phyloP scores from a whole-genome alignment of 2,113 vertebrate genomes.

The Empidonax alnorum region DNA sequence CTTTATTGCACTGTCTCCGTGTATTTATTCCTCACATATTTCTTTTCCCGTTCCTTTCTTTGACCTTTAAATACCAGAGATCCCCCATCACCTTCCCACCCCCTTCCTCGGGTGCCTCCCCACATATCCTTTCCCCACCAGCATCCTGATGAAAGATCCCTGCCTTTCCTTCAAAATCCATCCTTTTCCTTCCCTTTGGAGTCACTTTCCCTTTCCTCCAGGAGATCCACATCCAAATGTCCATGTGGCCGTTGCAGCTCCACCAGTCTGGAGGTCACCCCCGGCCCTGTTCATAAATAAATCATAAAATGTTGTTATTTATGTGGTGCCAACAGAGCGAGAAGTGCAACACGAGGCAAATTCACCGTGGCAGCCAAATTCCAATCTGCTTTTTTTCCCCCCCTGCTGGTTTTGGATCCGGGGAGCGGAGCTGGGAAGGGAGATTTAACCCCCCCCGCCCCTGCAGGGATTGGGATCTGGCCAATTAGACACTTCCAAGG shows the following conservation, averaged over 20 bases:
- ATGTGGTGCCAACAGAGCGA: background rate
- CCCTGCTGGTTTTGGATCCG: background rate
- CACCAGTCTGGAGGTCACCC: slow-evolving; percentile 6
- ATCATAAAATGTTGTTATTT: slow-evolving; percentile 17
- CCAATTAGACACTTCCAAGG: background rate
- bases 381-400: background rate
- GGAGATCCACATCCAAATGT: background rate
- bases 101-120: background rate
- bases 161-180: background rate
- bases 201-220: background rate
- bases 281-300: slow-evolving; percentile 19
- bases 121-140: background rate
- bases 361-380: background rate
- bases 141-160: background rate
- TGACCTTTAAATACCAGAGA: background rate
- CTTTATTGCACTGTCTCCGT: background rate
- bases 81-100: background rate
- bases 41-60: background rate
- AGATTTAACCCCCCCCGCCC: background rate
- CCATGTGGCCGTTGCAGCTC: background rate
- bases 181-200: background rate
- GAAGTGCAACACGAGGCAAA: slow-evolving; percentile 32
- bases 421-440: fast-evolving
- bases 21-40: background rate
- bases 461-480: background rate